These are phyloP conservation scores for Ianthella basta DNA, from an alignment of 37 sponge, comb jelly and placozoan species.

Conservation along the genomic window DNA sequence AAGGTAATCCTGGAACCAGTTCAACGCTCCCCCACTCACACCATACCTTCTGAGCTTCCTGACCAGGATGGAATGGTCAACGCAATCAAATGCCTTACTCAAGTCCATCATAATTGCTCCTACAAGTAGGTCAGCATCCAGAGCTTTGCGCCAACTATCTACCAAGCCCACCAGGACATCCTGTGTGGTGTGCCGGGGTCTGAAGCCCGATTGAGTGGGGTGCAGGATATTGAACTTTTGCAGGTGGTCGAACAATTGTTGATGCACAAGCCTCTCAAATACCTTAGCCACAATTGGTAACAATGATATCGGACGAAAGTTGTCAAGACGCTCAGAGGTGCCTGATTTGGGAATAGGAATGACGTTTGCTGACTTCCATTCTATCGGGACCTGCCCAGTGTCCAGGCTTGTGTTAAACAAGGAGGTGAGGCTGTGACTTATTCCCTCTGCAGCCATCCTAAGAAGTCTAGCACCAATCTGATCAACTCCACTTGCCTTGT, in stretches of 20 bases:
- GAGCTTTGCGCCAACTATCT: too few relatives aligned
- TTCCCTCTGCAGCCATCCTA: neutral
- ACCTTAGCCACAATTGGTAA: constrained; percentile 37
- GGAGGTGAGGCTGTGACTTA: neutral
- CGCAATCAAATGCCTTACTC: too few relatives aligned
- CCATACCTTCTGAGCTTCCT: too few relatives aligned
- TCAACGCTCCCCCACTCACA: too few relatives aligned
- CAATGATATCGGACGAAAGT: constrained; percentile 30
- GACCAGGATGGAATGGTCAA: too few relatives aligned
- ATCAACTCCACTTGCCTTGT: neutral
- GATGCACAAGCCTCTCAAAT: constrained; percentile 39
- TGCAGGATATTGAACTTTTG: neutral
- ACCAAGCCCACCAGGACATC: too few relatives aligned
- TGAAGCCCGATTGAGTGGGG: constrained; percentile 34
- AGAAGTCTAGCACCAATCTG: neutral
- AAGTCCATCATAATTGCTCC: too few relatives aligned
- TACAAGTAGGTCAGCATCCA: too few relatives aligned
- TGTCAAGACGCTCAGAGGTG: too few relatives aligned
- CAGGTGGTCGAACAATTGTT: constrained; percentile 27
- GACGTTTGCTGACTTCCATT: neutral
- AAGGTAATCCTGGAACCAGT: too few relatives aligned
- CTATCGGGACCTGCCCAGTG: neutral
- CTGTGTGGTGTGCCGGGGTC: too few relatives aligned
- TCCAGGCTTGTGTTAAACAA: neutral
- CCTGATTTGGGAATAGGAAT: neutral